Evolutionary conservation across 1,140 invertebrate species (phyloP), one percentile per base, ranked within the genome.

Genomic region (Neuroterus valhalla): DNA sequence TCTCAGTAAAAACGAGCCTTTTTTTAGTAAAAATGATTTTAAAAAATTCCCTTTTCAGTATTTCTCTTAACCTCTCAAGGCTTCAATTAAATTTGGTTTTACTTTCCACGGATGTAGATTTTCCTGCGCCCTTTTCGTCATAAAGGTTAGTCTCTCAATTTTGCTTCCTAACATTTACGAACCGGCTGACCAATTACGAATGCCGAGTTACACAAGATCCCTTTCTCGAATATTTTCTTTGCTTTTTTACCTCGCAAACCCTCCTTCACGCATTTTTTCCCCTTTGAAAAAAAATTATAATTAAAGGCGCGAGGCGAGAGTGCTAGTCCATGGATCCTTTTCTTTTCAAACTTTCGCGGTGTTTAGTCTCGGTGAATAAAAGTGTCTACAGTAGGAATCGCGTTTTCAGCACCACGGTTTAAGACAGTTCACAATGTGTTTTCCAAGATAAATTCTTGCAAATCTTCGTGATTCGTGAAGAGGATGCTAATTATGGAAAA

Each of bases 231-330:
- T 21, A 50, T 70, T 45, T 26, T 45, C 69, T 70, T 70, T 46
- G 15, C 17, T 23, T 50, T 17, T 71, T 52, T 62, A 42, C 70
- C 48, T 62, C 15, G 11, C 48, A 44, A 62, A 62, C 21, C 26
- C 48, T 26, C 55, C 62, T 71, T 71, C 31, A n/a, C 50, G 50
- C 42, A 55, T 71, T 71, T 26, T 52, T 66, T 19, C 31, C 17
- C 42, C n/a, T 44, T 6, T 10, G 46, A 15, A 71, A 71, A 70
- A 31, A 71, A 71, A 50, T 71, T 55, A 42, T 66, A 66, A 71
- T 66, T 66, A 66, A 71, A 52, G 50, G 17, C 70, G 17, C 48
- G 45, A n/a, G 2, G 21, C 15, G 67, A 10, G 42, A 44, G 15
- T 21, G 19, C 67, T 5, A 66, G 21, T 10, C 26, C 11, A 68